These are phyloP conservation scores for Syngnathus rostellatus DNA, from an alignment of 2,797 vertebrate species.

Conservation along the genomic window DNA sequence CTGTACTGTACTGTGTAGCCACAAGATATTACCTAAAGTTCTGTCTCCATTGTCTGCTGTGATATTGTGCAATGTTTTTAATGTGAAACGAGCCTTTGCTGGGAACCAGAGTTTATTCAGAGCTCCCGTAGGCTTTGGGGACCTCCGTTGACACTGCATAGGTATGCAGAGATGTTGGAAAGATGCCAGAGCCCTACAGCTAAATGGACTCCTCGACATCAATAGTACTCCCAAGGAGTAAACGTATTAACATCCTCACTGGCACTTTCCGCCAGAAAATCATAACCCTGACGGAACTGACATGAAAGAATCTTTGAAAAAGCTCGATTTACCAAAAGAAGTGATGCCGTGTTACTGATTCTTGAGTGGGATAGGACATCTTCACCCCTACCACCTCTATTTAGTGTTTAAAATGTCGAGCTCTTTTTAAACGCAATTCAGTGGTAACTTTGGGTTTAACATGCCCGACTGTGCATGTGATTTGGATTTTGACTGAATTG, in stretches of 20 bases:
- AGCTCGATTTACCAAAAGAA: not conserved
- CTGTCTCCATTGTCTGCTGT: not conserved
- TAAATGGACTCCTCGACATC: constrained; percentile 49
- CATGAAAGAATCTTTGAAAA: not conserved
- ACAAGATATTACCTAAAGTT: not conserved
- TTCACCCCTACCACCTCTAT: not conserved
- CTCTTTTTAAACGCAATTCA: too few relatives aligned
- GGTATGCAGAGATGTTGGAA: constrained; percentile 39
- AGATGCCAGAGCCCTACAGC: constrained; percentile 46
- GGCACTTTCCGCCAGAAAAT: constrained; percentile 25
- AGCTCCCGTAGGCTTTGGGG: constrained; percentile 29
- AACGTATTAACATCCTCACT: constrained; percentile 52
- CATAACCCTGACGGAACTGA: not conserved
- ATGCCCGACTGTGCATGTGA: too few relatives aligned
- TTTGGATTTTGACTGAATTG: too few relatives aligned
- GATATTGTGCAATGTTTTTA: not conserved
- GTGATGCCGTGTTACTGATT: not conserved
- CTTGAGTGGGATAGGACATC: not conserved
- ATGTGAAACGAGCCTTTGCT: constrained; percentile 8
- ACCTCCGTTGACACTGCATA: constrained; percentile 47
- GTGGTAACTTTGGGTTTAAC: too few relatives aligned
- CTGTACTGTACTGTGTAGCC: not conserved
- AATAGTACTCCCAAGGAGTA: constrained; percentile 39
- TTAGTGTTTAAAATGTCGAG: not conserved
- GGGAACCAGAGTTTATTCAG: constrained; percentile 19